A percentile compares a stretch with the other conserved stretches of the same genome.
Conservation (phyloP, 2,797 vertebrate species). For the Darevskia mixta region DNA sequence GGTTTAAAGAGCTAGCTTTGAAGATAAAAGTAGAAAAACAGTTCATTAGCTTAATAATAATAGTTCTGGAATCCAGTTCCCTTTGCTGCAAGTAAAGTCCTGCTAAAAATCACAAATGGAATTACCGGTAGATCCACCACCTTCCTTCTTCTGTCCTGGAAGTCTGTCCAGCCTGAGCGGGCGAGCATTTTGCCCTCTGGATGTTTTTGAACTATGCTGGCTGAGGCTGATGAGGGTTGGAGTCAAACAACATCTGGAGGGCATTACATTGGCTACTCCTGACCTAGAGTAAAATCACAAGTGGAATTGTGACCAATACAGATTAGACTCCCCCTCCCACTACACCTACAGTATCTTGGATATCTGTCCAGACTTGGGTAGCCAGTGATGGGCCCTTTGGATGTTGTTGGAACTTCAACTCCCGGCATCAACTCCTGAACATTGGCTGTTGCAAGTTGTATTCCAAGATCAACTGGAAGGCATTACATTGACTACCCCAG, state of each 20-base stretch:
- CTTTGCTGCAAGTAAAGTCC: neutral
- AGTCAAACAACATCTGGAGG: no score
- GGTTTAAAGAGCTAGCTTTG: neutral
- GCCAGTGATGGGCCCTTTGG: neutral
- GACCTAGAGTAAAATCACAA: slow-evolving; percentile 53
- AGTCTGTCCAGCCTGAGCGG: slow-evolving; percentile 10
- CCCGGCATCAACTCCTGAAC: neutral
- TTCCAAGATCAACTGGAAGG: no score
- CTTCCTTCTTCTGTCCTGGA: slow-evolving; percentile 65
- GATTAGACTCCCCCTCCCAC: neutral
- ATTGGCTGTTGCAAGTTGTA: no score
- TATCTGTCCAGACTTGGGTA: no score
- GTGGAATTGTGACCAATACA: no score
- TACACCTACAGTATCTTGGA: neutral
- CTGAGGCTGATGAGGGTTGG: no score
- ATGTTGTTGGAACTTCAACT: neutral
- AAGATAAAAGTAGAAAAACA: neutral
- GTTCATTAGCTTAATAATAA: neutral
- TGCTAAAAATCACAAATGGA: slow-evolving; percentile 45
- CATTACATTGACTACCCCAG: no score
- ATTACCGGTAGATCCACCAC: slow-evolving; percentile 53
- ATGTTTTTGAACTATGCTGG: no score
- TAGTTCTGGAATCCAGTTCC: neutral
- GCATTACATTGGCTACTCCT: no score
- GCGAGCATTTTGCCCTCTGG: no score